These are phyloP conservation scores for Oxygymnocypris stewartii DNA, from an alignment of 2,113 vertebrate genomes.

Conservation along the genomic window DNA sequence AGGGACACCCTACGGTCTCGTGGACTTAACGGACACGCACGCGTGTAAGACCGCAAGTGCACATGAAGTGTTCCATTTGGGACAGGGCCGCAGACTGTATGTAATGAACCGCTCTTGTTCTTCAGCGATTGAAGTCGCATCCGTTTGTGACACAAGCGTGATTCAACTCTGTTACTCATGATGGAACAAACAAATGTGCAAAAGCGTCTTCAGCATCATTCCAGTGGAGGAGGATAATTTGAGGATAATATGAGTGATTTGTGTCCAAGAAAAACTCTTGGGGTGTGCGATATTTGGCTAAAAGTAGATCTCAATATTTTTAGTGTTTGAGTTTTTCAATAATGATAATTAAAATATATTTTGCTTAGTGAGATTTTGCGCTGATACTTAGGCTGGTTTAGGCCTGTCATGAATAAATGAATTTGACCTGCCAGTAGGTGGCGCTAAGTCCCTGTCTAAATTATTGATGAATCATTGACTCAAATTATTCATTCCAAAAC, in stretches of 20 bases:
- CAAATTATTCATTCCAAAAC: too few species aligned
- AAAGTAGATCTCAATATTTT: too few species aligned
- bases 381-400: not conserved
- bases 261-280: too few species aligned
- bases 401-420: not conserved
- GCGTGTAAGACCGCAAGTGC: too few species aligned
- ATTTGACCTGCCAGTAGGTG: too few species aligned
- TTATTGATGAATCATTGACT: not conserved
- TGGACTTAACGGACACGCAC: too few species aligned
- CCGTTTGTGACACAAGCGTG: not conserved
- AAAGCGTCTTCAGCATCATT: not conserved
- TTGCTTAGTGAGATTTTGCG: not conserved
- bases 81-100: too few species aligned
- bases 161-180: not conserved
- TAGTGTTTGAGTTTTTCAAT: not conserved
- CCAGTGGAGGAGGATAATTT: too few species aligned
- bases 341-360: not conserved
- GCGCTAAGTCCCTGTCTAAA: not conserved
- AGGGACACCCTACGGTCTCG: too few species aligned
- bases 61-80: too few species aligned
- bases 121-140: not conserved
- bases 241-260: too few species aligned
- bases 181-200: not conserved
- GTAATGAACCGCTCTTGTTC: not conserved
- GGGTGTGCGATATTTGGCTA: too few species aligned